phyloP scores from a whole-genome alignment of 2,888 invertebrate species.

The Andrena bicolor region DNA sequence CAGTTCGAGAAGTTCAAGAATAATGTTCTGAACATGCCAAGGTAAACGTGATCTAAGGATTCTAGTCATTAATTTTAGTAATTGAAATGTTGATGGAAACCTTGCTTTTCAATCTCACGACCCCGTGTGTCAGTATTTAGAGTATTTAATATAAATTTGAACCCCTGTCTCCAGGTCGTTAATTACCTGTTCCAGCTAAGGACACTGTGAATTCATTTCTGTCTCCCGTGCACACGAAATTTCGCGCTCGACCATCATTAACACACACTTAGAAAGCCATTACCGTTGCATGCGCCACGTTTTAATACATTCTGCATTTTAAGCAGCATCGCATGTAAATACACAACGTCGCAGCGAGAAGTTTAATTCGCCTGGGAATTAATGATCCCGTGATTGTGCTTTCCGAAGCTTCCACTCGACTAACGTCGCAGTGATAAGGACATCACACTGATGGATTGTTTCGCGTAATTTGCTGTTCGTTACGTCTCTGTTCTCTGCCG shows the following conservation, averaged over 20 bases:
- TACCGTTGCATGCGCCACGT: neutral
- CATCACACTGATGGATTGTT: neutral
- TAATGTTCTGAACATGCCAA: neutral
- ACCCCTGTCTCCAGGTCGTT: neutral
- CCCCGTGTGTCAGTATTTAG: neutral
- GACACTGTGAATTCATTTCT: conserved; percentile 5
- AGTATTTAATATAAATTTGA: neutral
- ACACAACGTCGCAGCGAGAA: neutral
- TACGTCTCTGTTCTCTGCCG: neutral
- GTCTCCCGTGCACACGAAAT: neutral
- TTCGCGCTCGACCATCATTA: conserved; percentile 12
- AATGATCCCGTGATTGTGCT: neutral
- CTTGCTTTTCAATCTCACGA: neutral
- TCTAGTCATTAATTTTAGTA: neutral
- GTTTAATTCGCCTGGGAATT: neutral
- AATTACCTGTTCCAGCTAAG: neutral
- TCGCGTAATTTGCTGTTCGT: neutral
- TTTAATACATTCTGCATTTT: conserved; percentile 15
- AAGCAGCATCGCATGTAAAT: neutral
- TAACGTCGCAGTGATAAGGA: neutral
- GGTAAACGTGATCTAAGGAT: neutral
- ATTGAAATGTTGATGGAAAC: neutral
- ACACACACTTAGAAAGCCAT: neutral
- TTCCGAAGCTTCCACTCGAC: neutral
- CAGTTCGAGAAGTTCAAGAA: conserved; percentile 6